A percentile compares a stretch with the other conserved stretches of the same genome.
Conservation (phyloP, 2,888 invertebrate genomes). For the Drosophila merina region DNA sequence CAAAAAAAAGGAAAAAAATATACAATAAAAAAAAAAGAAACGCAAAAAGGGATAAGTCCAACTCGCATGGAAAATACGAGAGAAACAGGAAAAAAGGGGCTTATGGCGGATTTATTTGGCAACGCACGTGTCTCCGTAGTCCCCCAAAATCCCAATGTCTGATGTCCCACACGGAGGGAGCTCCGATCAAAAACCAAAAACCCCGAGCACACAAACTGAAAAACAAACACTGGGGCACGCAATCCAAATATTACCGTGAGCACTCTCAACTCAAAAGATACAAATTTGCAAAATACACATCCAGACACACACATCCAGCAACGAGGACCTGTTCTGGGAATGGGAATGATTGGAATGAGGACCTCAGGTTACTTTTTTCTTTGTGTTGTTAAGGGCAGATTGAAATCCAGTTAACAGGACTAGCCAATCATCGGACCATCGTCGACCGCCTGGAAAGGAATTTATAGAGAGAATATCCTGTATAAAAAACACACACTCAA, state of each 20-base stretch:
- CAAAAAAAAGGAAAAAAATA: constrained; percentile 1
- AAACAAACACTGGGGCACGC: constrained; percentile 73
- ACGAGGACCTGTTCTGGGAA: neutral
- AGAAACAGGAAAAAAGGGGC: constrained; percentile 54
- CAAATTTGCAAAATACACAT: constrained; percentile 55
- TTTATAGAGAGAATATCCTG: neutral
- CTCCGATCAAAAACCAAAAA: constrained; percentile 19
- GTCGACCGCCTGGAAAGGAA: neutral
- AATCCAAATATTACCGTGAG: constrained; percentile 70
- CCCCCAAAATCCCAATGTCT: constrained; percentile 4
- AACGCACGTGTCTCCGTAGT: constrained; percentile 46
- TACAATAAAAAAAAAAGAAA: neutral
- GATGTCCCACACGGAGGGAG: neutral
- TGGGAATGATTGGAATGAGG: neutral
- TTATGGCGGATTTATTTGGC: constrained; percentile 73
- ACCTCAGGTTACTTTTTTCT: neutral
- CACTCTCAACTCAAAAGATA: constrained; percentile 54
- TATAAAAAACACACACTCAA: neutral
- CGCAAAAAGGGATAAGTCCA: constrained; percentile 63
- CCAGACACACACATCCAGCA: constrained; percentile 17
- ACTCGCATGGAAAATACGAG: constrained; percentile 64
- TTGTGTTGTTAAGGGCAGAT: neutral
- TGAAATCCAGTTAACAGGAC: constrained; percentile 6
- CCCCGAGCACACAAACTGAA: constrained; percentile 52
- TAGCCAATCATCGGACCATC: constrained; percentile 7